Percentiles rank a stretch among this genome's conserved stretches.
These are phyloP conservation scores for Cetoscarus ocellatus DNA, from an alignment of 2,797 vertebrate genomes.

Conservation along the genomic window DNA sequence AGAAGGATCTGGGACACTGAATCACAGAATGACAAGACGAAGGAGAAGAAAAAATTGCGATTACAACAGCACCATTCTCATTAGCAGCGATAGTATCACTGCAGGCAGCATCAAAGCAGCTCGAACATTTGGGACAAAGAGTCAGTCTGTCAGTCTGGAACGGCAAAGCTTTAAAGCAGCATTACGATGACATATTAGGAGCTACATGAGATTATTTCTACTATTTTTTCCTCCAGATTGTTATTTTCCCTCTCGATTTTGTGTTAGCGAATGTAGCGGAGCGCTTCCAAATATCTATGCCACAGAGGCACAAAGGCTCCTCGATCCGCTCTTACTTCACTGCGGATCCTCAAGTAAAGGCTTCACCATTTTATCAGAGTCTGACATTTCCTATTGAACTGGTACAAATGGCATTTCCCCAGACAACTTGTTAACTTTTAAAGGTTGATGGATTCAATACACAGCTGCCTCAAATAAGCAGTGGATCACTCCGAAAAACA, in stretches of 20 bases:
- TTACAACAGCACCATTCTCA: slow-evolving; percentile 34
- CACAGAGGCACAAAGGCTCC: slow-evolving; percentile 56
- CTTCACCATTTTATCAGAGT: slow-evolving; percentile 81
- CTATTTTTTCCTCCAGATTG: slow-evolving; percentile 7
- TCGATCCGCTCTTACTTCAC: slow-evolving; percentile 47
- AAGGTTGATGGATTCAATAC: slow-evolving; percentile 88
- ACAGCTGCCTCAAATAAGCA: slow-evolving; percentile 77
- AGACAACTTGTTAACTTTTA: slow-evolving; percentile 93
- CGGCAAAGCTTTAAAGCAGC: slow-evolving; percentile 41
- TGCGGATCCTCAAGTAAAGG: slow-evolving; percentile 63
- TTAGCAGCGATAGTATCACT: slow-evolving; percentile 32
- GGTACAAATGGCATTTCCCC: slow-evolving; percentile 90
- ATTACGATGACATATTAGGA: slow-evolving; percentile 37
- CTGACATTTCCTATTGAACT: slow-evolving; percentile 90
- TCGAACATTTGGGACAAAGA: slow-evolving; percentile 14
- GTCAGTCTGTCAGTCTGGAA: slow-evolving; percentile 32
- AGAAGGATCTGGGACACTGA: slow-evolving; percentile 33
- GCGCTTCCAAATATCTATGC: slow-evolving; percentile 44
- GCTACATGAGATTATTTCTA: slow-evolving; percentile 31
- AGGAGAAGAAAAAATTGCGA: slow-evolving; percentile 11
- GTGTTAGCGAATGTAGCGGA: slow-evolving; percentile 33
- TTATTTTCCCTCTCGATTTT: slow-evolving; percentile 20
- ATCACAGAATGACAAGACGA: slow-evolving; percentile 35
- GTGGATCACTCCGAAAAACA: slow-evolving; percentile 83
- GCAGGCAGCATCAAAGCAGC: slow-evolving; percentile 17